Percentiles rank a stretch among this genome's conserved stretches.
Evolutionary conservation across 2,888 invertebrate species (phyloP).

Genomic region (Leptothorax acervorum): DNA sequence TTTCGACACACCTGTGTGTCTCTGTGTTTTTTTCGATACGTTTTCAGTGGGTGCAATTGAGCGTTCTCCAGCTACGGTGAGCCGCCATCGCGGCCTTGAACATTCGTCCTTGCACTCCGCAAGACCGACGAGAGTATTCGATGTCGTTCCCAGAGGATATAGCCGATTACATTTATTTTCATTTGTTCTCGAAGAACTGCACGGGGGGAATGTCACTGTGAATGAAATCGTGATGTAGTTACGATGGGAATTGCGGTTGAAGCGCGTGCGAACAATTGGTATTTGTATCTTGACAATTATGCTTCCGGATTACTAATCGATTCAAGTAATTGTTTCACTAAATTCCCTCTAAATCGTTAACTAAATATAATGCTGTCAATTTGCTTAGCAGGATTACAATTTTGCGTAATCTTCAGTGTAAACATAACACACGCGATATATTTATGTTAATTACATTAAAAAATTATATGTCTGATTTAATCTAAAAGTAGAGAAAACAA

Average conservation of each 20-base stretch:
- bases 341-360: not conserved
- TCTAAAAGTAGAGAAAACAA: not conserved
- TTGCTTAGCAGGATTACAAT: not conserved
- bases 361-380: too few relatives aligned
- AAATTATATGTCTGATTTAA: not conserved
- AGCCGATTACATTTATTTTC: conserved; percentile 41
- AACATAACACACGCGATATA: not conserved
- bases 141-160: conserved; percentile 49
- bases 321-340: not conserved
- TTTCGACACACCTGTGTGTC: conserved; percentile 61
- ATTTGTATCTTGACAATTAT: conserved; percentile 10
- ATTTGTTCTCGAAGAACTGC: conserved; percentile 20
- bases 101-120: conserved; percentile 19
- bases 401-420: not conserved
- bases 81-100: not conserved
- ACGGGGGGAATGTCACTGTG: conserved; percentile 21
- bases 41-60: not conserved
- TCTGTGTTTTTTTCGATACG: conserved; percentile 19
- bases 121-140: conserved; percentile 13
- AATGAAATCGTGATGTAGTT: conserved; percentile 29
- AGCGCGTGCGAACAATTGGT: conserved; percentile 4
- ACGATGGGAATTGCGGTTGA: conserved; percentile 2
- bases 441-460: not conserved
- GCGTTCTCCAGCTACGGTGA: not conserved
- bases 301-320: conserved; percentile 1